phyloP scores from a whole-genome alignment of 2,888 invertebrate genomes.

The Malthinus seriepunctatus region DNA sequence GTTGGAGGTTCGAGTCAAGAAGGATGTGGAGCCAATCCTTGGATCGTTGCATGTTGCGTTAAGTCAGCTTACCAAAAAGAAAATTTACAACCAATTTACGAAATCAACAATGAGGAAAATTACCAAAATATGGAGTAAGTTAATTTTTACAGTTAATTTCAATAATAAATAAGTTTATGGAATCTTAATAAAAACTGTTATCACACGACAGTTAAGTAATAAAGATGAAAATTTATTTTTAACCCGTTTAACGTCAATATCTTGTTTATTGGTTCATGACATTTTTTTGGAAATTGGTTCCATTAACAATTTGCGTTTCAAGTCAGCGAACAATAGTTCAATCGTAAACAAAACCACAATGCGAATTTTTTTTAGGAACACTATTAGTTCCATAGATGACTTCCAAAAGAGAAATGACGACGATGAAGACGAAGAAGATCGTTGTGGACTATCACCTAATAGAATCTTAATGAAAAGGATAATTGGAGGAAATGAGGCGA shows the following conservation, averaged over 20 bases:
- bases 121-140: constrained; percentile 38
- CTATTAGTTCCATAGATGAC: constrained; percentile 20
- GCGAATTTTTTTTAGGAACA: background rate
- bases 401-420: constrained; percentile 46
- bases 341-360: background rate
- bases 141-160: constrained; percentile 4
- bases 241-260: background rate
- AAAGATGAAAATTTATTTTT: too few relatives aligned
- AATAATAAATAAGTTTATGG: background rate
- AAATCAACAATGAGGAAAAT: constrained; percentile 18
- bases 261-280: background rate
- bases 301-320: too few relatives aligned
- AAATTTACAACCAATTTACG: constrained; percentile 14
- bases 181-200: background rate
- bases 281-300: background rate
- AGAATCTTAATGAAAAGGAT: constrained; percentile 70
- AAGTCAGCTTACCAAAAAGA: constrained; percentile 15
- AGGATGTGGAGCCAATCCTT: constrained; percentile 69
- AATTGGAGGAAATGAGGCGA: constrained; percentile 79
- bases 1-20: constrained; percentile 69
- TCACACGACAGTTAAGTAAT: too few relatives aligned
- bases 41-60: constrained; percentile 75
- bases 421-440: constrained; percentile 57
- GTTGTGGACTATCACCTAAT: constrained; percentile 70
- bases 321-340: background rate